These are phyloP conservation scores for Epizoanthus stellaris DNA, from an alignment of 92 coral and sea anemone genomes.

Conservation along the genomic window DNA sequence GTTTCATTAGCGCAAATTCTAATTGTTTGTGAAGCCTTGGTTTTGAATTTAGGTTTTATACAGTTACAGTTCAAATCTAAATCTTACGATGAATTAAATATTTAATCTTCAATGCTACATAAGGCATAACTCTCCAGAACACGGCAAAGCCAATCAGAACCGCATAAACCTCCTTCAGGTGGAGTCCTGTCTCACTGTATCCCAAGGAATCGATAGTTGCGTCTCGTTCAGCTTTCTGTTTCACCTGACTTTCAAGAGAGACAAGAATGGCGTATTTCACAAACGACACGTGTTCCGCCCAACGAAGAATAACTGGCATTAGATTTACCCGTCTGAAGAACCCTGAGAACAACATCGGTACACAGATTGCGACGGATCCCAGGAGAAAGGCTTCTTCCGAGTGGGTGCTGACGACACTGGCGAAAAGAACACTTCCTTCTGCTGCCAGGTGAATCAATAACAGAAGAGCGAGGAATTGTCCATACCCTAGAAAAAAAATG, in stretches of 20 bases:
- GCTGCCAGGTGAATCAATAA: slow-evolving; percentile 29
- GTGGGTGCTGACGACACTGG: slow-evolving; percentile 33
- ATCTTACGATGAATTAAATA: slow-evolving; percentile 22
- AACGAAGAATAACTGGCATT: slow-evolving; percentile 29
- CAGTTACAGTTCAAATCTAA: background rate
- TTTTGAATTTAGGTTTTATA: too few relatives aligned
- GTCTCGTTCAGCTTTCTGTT: background rate
- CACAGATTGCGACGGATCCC: slow-evolving; percentile 18
- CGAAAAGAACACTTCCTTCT: slow-evolving; percentile 28
- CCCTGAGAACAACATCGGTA: slow-evolving; percentile 34
- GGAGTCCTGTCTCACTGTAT: slow-evolving; percentile 18
- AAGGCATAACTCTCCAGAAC: slow-evolving; percentile 41
- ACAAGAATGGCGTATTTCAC: slow-evolving; percentile 34
- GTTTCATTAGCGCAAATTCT: too few relatives aligned
- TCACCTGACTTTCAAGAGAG: slow-evolving; percentile 14
- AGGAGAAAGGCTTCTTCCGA: slow-evolving; percentile 30
- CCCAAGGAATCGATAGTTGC: slow-evolving; percentile 39
- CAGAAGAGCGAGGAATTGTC: slow-evolving; percentile 23
- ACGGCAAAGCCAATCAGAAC: slow-evolving; percentile 15
- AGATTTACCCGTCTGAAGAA: slow-evolving; percentile 37
- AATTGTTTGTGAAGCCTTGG: too few relatives aligned
- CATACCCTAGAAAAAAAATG: slow-evolving; percentile 1
- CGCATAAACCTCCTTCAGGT: slow-evolving; percentile 8
- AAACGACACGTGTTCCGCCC: slow-evolving; percentile 43
- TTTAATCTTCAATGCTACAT: slow-evolving; percentile 23